A percentile compares a stretch with the other conserved stretches of the same genome.
phyloP scores from a whole-genome alignment of 1,140 invertebrate species.

The Leptoteleia sp. region DNA sequence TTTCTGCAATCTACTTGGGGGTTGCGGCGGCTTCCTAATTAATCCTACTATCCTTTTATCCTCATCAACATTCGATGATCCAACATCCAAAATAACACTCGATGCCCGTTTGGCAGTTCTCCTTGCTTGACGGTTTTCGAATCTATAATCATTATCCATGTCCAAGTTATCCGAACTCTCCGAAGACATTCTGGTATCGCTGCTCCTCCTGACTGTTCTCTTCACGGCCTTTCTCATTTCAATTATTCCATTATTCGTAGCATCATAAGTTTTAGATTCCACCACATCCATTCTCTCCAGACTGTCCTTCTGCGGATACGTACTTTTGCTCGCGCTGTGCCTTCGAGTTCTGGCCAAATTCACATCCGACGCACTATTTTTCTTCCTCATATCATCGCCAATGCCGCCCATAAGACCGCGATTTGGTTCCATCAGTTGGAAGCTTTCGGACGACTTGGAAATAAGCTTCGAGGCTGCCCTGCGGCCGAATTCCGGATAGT shows the following conservation, averaged over 20 bases:
- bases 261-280: constrained; percentile 21
- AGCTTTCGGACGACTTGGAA: constrained; percentile 78
- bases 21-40: constrained; percentile 64
- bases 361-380: constrained; percentile 76
- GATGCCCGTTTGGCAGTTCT: constrained; percentile 71
- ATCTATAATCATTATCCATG: constrained; percentile 66
- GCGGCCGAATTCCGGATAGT: constrained; percentile 70
- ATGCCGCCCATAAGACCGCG: constrained; percentile 13
- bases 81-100: constrained; percentile 66
- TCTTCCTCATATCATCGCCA: constrained; percentile 69
- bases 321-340: constrained; percentile 52
- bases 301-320: constrained; percentile 72
- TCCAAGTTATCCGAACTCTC: constrained; percentile 78
- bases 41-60: constrained; percentile 51
- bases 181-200: constrained; percentile 70
- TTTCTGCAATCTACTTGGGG: constrained; percentile 72
- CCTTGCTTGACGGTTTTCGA: constrained; percentile 55
- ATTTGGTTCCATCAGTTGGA: constrained; percentile 69
- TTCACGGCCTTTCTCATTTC: constrained; percentile 15
- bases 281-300: constrained; percentile 70
- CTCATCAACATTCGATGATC: constrained; percentile 63
- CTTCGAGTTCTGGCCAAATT: constrained; percentile 68
- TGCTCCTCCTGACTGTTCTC: constrained; percentile 35
- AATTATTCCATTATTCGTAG: constrained; percentile 23
- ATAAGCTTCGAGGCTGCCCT: constrained; percentile 67